A percentile compares a stretch with the other conserved stretches of the same genome.
Evolutionary conservation across 1,140 invertebrate species (phyloP).

Genomic region (Aphelinus atriplicis): DNA sequence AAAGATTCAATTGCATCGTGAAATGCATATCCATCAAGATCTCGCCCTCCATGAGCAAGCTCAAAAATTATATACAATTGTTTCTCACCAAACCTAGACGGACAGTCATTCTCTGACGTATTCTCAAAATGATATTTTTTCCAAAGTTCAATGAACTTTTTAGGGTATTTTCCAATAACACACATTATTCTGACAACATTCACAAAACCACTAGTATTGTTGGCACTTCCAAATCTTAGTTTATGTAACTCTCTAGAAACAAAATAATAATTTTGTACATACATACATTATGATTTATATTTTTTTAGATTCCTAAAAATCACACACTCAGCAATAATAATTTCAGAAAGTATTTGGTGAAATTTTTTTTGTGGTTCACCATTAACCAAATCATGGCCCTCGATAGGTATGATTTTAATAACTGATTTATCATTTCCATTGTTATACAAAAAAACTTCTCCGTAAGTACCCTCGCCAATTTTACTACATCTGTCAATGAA

Average conservation of each 20-base stretch:
- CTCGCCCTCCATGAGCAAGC: conserved; percentile 81
- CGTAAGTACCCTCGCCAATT: conserved; percentile 93
- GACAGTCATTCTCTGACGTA: conserved; percentile 84
- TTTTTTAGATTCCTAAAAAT: conserved; percentile 5
- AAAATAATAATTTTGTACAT: conserved; percentile 35
- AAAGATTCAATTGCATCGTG: conserved; percentile 75
- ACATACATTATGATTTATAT: too few relatives aligned
- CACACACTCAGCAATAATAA: conserved; percentile 84
- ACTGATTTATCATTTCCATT: conserved; percentile 68
- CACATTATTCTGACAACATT: conserved; percentile 74
- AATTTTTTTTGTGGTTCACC: conserved; percentile 88
- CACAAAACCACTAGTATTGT: conserved; percentile 76
- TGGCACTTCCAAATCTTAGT: conserved; percentile 68
- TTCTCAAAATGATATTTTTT: conserved; percentile 76
- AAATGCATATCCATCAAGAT: conserved; percentile 82
- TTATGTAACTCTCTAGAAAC: conserved; percentile 75
- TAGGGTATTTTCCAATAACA: conserved; percentile 79
- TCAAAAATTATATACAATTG: conserved; percentile 87
- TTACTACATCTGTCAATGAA: conserved; percentile 76
- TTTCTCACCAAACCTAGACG: conserved; percentile 73
- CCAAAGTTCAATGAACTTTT: conserved; percentile 80
- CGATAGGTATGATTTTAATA: conserved; percentile 88
- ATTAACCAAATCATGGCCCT: conserved; percentile 80
- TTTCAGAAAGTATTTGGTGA: conserved; percentile 87
- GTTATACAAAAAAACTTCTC: conserved; percentile 85